A percentile compares a stretch with the other conserved stretches of the same genome.
phyloP scores from a whole-genome alignment of 2,113 vertebrate species.

The Cichladusa arquata region DNA sequence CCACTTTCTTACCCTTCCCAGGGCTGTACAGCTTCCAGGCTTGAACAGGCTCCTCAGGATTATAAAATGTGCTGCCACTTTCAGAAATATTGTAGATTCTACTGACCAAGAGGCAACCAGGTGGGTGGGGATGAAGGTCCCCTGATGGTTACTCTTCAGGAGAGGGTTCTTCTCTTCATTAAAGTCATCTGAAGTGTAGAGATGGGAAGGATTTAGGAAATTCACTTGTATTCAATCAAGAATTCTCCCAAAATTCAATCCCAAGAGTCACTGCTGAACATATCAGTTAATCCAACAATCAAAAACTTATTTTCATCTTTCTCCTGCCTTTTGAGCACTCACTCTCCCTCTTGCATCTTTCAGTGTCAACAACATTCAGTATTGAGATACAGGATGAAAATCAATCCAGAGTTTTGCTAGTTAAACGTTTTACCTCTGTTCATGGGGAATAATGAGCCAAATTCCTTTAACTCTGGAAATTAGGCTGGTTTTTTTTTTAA shows the following conservation, averaged over 20 bases:
- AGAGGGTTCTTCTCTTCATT: neutral
- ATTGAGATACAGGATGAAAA: neutral
- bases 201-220: neutral
- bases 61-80: neutral
- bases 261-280: neutral
- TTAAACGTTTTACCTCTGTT: constrained; percentile 4
- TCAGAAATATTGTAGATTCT: neutral
- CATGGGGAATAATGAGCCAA: neutral
- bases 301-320: neutral
- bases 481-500: neutral
- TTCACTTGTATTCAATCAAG: neutral
- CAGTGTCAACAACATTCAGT: neutral
- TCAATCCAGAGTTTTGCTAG: neutral
- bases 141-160: neutral
- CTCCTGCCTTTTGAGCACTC: neutral
- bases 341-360: neutral
- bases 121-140: neutral
- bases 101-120: neutral
- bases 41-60: neutral
- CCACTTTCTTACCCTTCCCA: neutral
- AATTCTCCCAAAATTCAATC: neutral
- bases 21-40: neutral
- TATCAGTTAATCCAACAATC: neutral
- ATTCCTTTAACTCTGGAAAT: constrained; percentile 1
- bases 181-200: neutral